phyloP scores from a whole-genome alignment of 2,797 vertebrate genomes.

The Dallia pectoralis region DNA sequence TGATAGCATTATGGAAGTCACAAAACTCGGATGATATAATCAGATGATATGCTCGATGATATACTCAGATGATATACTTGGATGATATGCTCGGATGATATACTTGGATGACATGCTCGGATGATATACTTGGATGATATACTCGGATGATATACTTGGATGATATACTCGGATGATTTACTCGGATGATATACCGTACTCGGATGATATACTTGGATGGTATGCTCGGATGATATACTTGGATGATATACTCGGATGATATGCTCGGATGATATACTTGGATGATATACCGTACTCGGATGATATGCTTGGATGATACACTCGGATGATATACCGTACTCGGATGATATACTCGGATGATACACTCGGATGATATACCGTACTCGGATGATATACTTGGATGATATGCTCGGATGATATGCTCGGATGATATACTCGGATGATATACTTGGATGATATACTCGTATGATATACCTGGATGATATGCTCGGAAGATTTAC shows the following conservation, averaged over 20 bases:
- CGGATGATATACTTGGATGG: not conserved
- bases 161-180: not conserved
- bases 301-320: not conserved
- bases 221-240: too few species aligned
- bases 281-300: too few species aligned
- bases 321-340: not conserved
- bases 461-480: too few species aligned
- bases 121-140: not conserved
- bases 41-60: not conserved
- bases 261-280: not conserved
- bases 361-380: not conserved
- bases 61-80: not conserved
- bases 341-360: not conserved
- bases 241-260: not conserved
- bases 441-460: not conserved
- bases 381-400: too few species aligned
- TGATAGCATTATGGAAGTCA: slow-evolving; percentile 23
- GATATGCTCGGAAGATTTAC: too few species aligned
- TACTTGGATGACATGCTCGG: not conserved
- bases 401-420: not conserved
- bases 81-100: not conserved
- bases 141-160: not conserved
- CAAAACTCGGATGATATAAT: not conserved
- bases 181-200: not conserved
- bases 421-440: not conserved